These are phyloP conservation scores for Poeciliopsis turrubarensis DNA, from an alignment of 2,113 vertebrate genomes.

Conservation along the genomic window DNA sequence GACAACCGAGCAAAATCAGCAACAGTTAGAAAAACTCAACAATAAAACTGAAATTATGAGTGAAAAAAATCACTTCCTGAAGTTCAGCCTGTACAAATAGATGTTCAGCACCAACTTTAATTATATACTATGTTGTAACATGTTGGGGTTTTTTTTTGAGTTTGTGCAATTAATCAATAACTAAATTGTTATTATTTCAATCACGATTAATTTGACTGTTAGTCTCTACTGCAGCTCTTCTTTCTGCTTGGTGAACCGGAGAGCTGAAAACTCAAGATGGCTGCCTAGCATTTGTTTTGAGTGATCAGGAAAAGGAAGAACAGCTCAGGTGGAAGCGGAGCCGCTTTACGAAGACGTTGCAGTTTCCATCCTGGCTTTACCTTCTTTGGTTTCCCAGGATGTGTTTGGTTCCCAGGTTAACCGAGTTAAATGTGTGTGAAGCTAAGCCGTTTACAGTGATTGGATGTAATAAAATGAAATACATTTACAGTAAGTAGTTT, in stretches of 20 bases:
- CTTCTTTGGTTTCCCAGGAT: not conserved
- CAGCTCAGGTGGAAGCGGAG: not conserved
- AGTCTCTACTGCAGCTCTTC: too few species aligned
- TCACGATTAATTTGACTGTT: too few species aligned
- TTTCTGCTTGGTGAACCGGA: not conserved
- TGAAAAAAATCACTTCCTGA: too few species aligned
- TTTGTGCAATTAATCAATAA: too few species aligned
- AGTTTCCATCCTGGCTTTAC: not conserved
- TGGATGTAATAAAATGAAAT: conserved; percentile 29
- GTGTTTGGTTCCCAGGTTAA: conserved; percentile 9
- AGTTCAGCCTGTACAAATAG: too few species aligned
- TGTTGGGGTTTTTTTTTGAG: too few species aligned
- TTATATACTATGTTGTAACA: too few species aligned
- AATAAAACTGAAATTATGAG: too few species aligned
- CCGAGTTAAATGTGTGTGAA: conserved; percentile 29
- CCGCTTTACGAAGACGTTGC: not conserved
- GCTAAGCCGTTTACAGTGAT: conserved; percentile 56
- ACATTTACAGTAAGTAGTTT: conserved; percentile 51
- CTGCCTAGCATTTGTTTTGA: not conserved
- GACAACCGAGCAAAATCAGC: too few species aligned
- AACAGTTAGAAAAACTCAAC: too few species aligned
- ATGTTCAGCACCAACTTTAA: too few species aligned
- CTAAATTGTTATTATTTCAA: too few species aligned
- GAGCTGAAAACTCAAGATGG: not conserved
- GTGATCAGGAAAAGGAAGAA: not conserved